Conservation (phyloP, 2,888 invertebrate genomes). For the Dasysyrphus albostriatus region DNA sequence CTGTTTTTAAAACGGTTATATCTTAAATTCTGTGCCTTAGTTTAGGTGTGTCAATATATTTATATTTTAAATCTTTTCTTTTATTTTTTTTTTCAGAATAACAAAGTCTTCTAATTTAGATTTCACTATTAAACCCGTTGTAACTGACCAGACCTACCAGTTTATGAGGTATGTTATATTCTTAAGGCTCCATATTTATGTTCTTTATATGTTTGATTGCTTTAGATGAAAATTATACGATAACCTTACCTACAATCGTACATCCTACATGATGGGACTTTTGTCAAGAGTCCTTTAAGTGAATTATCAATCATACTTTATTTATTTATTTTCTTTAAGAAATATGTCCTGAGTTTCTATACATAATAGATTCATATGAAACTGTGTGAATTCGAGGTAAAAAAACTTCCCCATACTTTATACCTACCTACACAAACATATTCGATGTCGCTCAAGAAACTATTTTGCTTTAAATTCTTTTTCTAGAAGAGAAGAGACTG, state of each 20-base stretch:
- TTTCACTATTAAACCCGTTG: conserved; percentile 41
- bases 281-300: not conserved
- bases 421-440: not conserved
- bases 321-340: too few relatives aligned
- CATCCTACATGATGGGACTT: too few relatives aligned
- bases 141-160: conserved; percentile 33
- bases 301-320: too few relatives aligned
- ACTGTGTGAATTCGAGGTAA: conserved; percentile 23
- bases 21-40: too few relatives aligned
- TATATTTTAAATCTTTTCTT: too few relatives aligned
- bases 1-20: too few relatives aligned
- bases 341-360: too few relatives aligned
- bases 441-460: conserved; percentile 31
- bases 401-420: not conserved
- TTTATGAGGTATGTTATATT: conserved; percentile 50
- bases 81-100: conserved; percentile 32
- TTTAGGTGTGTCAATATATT: too few relatives aligned
- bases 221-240: too few relatives aligned
- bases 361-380: not conserved
- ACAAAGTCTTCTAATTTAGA: conserved; percentile 15
- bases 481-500: conserved; percentile 39
- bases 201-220: too few relatives aligned
- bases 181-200: too few relatives aligned
- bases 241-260: too few relatives aligned
- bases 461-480: conserved; percentile 48